Base-by-base conservation (phyloP, 2,113 vertebrate species). In the Gymnarchus niloticus region DNA sequence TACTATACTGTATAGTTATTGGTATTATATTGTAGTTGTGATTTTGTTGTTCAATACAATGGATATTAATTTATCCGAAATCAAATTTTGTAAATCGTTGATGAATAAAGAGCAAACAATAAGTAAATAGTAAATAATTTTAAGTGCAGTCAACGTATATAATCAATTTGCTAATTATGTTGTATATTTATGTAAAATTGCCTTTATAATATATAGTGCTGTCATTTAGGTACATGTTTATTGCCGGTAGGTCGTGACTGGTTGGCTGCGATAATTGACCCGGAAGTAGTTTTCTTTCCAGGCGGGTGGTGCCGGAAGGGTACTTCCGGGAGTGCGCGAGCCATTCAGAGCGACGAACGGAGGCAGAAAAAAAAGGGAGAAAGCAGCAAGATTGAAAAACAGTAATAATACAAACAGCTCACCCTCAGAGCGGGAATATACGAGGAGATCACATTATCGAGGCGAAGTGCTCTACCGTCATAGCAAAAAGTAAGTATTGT, bases 301-400 rank as follows among this genome's bases (percentile, higher is more conserved):
- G 61, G 86, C 86, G 86, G 86, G 86, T 83, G 86, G 86, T 83
- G 82, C 86, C 82, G 81, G 59, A 76, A 56, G 51, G 73, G 86
- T 41, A 86, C 86, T 86, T 86, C 86, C 86, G 86, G 82, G 81
- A 86, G 61, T 84, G 82, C 41, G 65, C 57, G 86, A 86, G 57
- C 82, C 81, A 80, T 86, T 86, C 81, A 86, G 59, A 77, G 65
- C 86, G 41, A 65, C 81, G 86, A 57, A 78, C 59, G 73, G 80
- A 84, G 56, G 57, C n/a, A 57, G 61, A 77, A 86, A 65, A 84
- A 86, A 86, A 86, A 52, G 57, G 51, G 51, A 83, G 69, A 86
- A 83, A 77, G 65, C 28, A 57, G 28, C 54, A 57, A 73, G 81
- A 78, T 46, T 83, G 49, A n/a, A 59, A 73, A 83, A 51, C 73